phyloP scores from a whole-genome alignment of 2,113 vertebrate species.

The Heterotilapia buettikoferi region DNA sequence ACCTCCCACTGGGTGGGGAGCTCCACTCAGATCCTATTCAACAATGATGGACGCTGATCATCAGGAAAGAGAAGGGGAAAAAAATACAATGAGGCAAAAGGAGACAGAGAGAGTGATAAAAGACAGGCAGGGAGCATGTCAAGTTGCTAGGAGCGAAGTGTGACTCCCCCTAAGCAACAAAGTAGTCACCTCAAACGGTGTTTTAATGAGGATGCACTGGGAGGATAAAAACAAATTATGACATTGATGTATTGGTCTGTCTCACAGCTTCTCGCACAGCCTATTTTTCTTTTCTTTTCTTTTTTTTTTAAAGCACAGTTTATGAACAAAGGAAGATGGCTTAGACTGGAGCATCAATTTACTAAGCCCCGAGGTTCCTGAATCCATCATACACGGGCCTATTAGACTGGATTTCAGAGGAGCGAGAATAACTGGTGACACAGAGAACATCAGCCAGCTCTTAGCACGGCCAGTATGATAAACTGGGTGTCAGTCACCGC shows the following conservation, averaged over 20 bases:
- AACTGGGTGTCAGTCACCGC: constrained; percentile 10
- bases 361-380: not conserved
- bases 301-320: constrained; percentile 6
- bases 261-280: not conserved
- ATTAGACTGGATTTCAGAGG: not conserved
- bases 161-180: constrained; percentile 34
- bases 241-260: constrained; percentile 58
- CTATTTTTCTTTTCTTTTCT: not conserved
- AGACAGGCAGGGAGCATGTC: constrained; percentile 31
- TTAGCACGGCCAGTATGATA: not conserved
- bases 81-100: not conserved
- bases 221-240: constrained; percentile 57
- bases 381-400: not conserved
- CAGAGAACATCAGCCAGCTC: not conserved
- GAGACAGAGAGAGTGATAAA: not conserved
- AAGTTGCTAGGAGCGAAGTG: constrained; percentile 41
- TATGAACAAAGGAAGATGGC: constrained; percentile 15
- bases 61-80: not conserved
- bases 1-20: constrained; percentile 15
- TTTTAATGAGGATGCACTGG: constrained; percentile 59
- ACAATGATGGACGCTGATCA: not conserved
- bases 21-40: not conserved
- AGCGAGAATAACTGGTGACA: not conserved
- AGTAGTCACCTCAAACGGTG: constrained; percentile 55
- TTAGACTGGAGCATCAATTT: not conserved